Base-by-base conservation (phyloP, 2,113 vertebrate genomes). In the Nannospalax galili region DNA sequence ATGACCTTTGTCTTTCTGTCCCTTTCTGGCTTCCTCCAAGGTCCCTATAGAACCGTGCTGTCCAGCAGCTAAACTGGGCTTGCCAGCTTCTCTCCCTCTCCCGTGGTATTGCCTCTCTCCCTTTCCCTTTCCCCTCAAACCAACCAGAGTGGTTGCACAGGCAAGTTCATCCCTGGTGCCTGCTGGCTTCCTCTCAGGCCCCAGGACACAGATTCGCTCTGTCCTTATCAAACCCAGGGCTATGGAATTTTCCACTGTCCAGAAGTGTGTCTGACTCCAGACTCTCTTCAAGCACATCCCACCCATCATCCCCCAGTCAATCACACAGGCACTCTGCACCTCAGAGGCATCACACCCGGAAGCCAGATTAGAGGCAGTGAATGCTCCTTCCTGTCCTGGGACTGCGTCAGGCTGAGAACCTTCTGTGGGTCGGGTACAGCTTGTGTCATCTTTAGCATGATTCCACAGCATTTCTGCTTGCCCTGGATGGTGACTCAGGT, bases 71-170 rank as follows among this genome's bases (percentile, higher is more conserved):
- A n/a, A 45, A 15, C 14, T 6, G 3, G 10, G 12, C 19, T 58
- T 45, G 32, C 35, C 15, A 65, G 52, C 15, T 56, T 22, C 22
- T 20, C 7, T 17, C 67, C 9, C 12, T 10, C 26, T 6, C 22
- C 75, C 52, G 78, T 15, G 42, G 62, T 24, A 0, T 37, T 3
- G 30, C 52, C 0, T 1, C 60, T 0, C 12, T 11, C 7, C 2
- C 28, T 4, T 60, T 40, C 20, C 16, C 22, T 8, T 9, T 32
- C n/a, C 10, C 17, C 69, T 81, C 14, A 69, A 35, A 45, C 5
- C 37, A 70, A 7, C n/a, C 69, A 26, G 6, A 14, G 12, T 26
- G 84, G 37, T 62, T 52, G 32, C 56, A 28, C 32, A 65, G 30
- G 3, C 24, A 30, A 4, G 12, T 72, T 88, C 5, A 17, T 60